Conservation (phyloP, 2,113 vertebrate species). For the Puma concolor region DNA sequence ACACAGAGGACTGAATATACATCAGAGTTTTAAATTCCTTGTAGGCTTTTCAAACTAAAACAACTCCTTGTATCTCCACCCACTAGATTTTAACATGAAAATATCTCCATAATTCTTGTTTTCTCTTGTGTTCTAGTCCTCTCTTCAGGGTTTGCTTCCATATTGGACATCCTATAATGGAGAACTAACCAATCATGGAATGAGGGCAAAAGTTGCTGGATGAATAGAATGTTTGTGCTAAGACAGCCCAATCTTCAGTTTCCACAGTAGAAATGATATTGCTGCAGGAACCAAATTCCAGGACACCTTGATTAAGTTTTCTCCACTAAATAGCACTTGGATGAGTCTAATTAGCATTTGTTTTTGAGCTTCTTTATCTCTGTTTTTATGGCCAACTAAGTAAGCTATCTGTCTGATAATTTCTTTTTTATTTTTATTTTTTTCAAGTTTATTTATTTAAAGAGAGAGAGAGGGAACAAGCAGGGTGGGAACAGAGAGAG, state of each 20-base stretch:
- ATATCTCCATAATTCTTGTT: not conserved
- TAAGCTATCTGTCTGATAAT: not conserved
- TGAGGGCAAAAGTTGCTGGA: not conserved
- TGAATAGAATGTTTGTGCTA: not conserved
- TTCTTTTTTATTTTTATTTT: not conserved
- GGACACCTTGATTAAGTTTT: not conserved
- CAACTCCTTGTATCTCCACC: not conserved
- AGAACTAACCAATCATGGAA: not conserved
- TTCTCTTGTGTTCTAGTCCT: not conserved
- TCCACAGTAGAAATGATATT: not conserved
- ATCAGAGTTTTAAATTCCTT: not conserved
- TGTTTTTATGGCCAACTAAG: not conserved
- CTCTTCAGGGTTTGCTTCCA: not conserved
- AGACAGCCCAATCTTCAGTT: not conserved
- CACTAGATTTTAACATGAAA: not conserved
- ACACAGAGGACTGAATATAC: not conserved
- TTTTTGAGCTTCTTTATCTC: not conserved
- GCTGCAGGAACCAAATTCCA: not conserved
- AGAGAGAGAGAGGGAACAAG: too few relatives aligned
- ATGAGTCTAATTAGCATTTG: not conserved
- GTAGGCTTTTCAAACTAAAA: not conserved
- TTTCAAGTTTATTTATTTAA: too few relatives aligned
- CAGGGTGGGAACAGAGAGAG: too few relatives aligned
- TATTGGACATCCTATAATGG: not conserved
- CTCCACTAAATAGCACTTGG: not conserved